These are phyloP conservation scores for Diploptera punctata DNA, from an alignment of 2,888 invertebrate species.

Conservation along the genomic window DNA sequence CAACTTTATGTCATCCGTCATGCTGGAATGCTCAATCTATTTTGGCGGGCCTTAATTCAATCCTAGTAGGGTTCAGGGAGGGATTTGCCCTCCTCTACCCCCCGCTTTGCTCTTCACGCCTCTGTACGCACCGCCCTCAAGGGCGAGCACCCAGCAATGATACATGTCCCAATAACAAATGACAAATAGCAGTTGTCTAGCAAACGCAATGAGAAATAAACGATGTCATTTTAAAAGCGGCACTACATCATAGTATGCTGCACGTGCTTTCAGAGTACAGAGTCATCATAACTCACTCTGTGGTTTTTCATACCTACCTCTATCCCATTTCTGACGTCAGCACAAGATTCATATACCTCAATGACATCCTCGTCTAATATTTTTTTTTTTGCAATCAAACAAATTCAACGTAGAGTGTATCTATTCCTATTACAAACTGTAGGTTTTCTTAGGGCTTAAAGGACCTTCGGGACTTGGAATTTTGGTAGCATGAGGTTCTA, in stretches of 20 bases:
- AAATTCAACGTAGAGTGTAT: no score
- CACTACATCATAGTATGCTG: conserved; percentile 7
- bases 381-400: no score
- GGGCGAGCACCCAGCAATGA: conserved; percentile 16
- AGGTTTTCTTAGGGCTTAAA: no score
- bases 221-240: conserved; percentile 30
- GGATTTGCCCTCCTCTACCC: neutral
- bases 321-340: neutral
- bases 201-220: conserved; percentile 24
- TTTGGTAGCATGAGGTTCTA: no score
- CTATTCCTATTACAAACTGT: no score
- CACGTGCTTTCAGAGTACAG: neutral
- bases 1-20: neutral
- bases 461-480: no score
- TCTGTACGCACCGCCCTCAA: neutral
- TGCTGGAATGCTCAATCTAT: conserved; percentile 1
- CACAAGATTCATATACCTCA: neutral
- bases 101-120: conserved; percentile 13
- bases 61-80: neutral
- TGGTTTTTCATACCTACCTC: neutral
- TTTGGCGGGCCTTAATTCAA: conserved; percentile 14
- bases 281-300: neutral
- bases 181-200: conserved; percentile 37
- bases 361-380: no score
- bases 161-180: conserved; percentile 36